These are phyloP conservation scores for Marcusenius ussheri DNA, from an alignment of 2,113 vertebrate genomes.

Conservation along the genomic window DNA sequence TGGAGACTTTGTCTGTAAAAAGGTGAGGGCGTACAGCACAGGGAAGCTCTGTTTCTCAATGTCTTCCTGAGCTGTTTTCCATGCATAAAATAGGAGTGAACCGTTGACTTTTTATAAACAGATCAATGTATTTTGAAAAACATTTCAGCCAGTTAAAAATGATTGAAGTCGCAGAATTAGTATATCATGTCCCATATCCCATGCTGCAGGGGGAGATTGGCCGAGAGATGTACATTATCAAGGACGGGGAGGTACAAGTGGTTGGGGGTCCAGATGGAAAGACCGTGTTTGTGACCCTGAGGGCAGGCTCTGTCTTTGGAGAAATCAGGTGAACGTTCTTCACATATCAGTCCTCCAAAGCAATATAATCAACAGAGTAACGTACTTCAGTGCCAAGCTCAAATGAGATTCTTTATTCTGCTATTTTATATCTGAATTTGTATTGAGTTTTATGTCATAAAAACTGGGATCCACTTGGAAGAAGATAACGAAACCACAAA, in stretches of 20 bases:
- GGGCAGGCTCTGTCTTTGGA: constrained; percentile 87
- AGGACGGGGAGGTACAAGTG: constrained; percentile 89
- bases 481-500: background rate
- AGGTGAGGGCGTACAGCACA: constrained; percentile 55
- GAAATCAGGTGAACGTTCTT: constrained; percentile 77
- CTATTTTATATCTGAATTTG: background rate
- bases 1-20: constrained; percentile 93
- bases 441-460: background rate
- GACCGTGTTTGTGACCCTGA: constrained; percentile 82
- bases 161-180: background rate
- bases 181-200: background rate
- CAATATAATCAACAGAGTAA: background rate
- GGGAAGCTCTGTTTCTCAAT: background rate
- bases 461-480: background rate
- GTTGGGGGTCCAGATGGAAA: constrained; percentile 83
- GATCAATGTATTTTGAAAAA: background rate
- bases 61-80: background rate
- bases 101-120: background rate
- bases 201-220: constrained; percentile 82
- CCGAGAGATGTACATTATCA: constrained; percentile 97
- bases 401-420: background rate
- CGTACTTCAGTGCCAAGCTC: background rate
- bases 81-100: background rate
- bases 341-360: background rate
- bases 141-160: background rate